Evolutionary conservation across 2,888 invertebrate genomes (phyloP).

Genomic region (Cancer borealis): DNA sequence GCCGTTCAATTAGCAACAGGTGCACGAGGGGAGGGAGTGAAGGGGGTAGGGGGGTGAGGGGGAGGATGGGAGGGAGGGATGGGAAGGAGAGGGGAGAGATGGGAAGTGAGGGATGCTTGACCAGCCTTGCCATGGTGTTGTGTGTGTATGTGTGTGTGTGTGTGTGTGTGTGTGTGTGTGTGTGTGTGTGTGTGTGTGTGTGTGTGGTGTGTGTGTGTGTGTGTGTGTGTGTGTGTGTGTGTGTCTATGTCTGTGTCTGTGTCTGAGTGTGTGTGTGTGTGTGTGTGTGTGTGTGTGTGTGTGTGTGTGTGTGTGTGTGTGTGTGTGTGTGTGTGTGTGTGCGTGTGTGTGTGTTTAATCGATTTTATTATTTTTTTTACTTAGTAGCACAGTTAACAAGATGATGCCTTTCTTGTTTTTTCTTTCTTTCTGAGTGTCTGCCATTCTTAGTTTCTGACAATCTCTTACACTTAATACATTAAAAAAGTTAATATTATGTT

Average conservation of each 20-base stretch:
- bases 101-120: not conserved
- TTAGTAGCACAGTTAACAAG: too few species aligned
- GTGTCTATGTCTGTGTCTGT: slow-evolving; percentile 39
- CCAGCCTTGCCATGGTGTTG: not conserved
- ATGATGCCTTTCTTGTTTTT: not conserved
- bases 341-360: not conserved
- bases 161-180: too few species aligned
- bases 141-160: not conserved
- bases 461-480: too few species aligned
- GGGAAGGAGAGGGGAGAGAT: not conserved
- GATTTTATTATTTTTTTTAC: too few species aligned
- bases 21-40: not conserved
- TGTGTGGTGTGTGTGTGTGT: too few species aligned
- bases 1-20: slow-evolving; percentile 37
- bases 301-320: not conserved
- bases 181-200: too few species aligned
- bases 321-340: too few species aligned
- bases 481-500: too few species aligned
- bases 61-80: not conserved
- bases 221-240: slow-evolving; percentile 38
- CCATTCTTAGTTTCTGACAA: too few species aligned
- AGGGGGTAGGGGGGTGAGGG: not conserved
- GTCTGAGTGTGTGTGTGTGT: slow-evolving; percentile 23
- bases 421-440: not conserved
- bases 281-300: slow-evolving; percentile 26